Evolutionary conservation across 2,888 invertebrate genomes (phyloP).

Genomic region (Acrocyrtus sp.): DNA sequence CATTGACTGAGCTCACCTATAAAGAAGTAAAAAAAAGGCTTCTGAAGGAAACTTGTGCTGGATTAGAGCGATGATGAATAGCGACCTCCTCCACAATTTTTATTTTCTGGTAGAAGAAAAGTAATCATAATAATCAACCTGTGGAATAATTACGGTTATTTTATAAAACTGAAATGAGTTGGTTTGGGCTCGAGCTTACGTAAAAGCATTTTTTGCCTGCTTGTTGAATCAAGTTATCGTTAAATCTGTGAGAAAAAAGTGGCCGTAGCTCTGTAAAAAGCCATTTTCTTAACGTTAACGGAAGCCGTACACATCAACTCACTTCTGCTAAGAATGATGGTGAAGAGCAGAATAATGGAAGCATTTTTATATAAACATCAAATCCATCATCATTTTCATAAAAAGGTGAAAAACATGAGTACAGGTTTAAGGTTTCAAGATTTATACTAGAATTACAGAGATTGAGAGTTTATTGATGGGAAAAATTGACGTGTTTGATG

Average conservation of each 20-base stretch:
- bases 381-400: slow-evolving; percentile 42
- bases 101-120: not conserved
- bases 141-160: slow-evolving; percentile 39
- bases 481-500: slow-evolving; percentile 19
- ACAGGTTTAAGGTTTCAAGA: not conserved
- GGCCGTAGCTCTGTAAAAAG: too few relatives aligned
- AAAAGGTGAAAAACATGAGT: not conserved
- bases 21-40: too few relatives aligned
- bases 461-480: not conserved
- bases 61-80: slow-evolving; percentile 46
- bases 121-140: slow-evolving; percentile 34
- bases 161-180: slow-evolving; percentile 5
- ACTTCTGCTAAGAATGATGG: not conserved
- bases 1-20: too few relatives aligned
- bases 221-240: too few relatives aligned
- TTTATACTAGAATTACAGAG: not conserved
- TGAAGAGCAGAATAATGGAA: not conserved
- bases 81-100: slow-evolving; percentile 30
- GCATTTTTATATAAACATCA: not conserved
- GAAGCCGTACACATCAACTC: slow-evolving; percentile 35
- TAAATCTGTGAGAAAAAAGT: too few relatives aligned
- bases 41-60: too few relatives aligned
- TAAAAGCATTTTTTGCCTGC: too few relatives aligned
- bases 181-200: slow-evolving; percentile 24
- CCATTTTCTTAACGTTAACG: too few relatives aligned